A percentile compares a stretch with the other conserved stretches of the same genome.
phyloP scores from a whole-genome alignment of 1,140 invertebrate genomes.

The Euglossa dilemma region DNA sequence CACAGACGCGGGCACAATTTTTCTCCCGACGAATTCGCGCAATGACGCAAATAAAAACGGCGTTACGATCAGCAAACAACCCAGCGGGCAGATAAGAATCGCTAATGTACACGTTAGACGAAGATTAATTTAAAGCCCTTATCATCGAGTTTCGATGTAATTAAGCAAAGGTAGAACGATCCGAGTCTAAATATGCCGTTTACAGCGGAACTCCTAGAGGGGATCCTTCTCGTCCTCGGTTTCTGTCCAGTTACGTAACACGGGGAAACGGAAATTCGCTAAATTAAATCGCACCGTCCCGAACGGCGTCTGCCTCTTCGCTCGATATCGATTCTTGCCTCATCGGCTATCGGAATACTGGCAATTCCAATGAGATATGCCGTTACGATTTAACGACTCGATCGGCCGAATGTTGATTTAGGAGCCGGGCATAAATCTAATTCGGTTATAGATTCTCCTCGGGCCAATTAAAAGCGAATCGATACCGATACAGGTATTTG shows the following conservation, averaged over 20 bases:
- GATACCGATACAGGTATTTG: neutral
- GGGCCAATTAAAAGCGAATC: neutral
- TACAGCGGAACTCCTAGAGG: too few species aligned
- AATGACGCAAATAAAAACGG: conserved; percentile 65
- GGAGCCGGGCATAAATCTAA: neutral
- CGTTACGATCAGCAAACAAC: conserved; percentile 59
- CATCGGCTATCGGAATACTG: conserved; percentile 35
- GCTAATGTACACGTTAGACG: conserved; percentile 61
- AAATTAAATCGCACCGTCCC: neutral
- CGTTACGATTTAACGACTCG: conserved; percentile 15
- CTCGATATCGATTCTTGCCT: conserved; percentile 27
- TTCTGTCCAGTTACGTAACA: neutral
- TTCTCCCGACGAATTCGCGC: neutral
- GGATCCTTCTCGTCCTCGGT: neutral
- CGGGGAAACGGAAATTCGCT: neutral
- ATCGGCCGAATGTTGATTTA: conserved; percentile 1
- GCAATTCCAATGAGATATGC: conserved; percentile 17
- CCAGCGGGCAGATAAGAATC: conserved; percentile 63
- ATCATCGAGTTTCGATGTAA: conserved; percentile 57
- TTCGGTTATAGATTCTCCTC: conserved; percentile 7
- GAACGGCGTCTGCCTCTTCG: too few species aligned
- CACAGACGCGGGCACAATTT: neutral
- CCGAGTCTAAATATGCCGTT: neutral
- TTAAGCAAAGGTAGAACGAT: neutral
- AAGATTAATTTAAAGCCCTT: conserved; percentile 76